These are phyloP conservation scores for Aselliscus stoliczkanus DNA, from an alignment of 2,797 vertebrate species.

Conservation along the genomic window DNA sequence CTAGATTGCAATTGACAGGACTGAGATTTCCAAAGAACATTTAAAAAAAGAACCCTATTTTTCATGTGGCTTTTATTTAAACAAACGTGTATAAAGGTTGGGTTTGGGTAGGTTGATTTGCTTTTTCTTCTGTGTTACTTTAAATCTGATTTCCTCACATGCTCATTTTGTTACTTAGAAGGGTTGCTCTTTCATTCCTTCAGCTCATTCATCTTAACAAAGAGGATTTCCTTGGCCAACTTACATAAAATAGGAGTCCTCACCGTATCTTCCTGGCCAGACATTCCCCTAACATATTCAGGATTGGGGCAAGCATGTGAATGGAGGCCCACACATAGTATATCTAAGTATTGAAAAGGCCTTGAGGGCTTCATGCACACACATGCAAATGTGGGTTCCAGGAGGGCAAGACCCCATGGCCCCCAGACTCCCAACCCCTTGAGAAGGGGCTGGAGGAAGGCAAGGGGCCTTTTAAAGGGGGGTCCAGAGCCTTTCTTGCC, in stretches of 20 bases:
- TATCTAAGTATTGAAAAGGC: neutral
- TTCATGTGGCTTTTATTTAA: neutral
- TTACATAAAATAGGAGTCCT: neutral
- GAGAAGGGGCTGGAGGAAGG: neutral
- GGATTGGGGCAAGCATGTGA: neutral
- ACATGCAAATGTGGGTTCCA: neutral
- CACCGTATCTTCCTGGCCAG: neutral
- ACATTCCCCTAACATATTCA: neutral
- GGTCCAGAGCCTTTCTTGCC: neutral
- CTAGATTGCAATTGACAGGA: neutral
- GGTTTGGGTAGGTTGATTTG: neutral
- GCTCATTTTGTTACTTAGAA: neutral
- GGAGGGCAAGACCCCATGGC: no score
- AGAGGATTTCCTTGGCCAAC: neutral
- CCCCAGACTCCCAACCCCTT: neutral
- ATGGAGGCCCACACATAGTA: neutral
- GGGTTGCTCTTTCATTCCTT: neutral
- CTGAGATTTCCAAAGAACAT: neutral
- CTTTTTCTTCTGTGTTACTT: neutral
- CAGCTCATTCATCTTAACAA: neutral
- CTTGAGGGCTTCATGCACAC: neutral
- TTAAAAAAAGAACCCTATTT: neutral
- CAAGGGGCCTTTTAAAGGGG: neutral
- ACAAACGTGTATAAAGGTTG: neutral
- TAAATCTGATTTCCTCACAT: neutral